Conservation (phyloP, 2,113 vertebrate genomes). For the Mormyrus lacerda region DNA sequence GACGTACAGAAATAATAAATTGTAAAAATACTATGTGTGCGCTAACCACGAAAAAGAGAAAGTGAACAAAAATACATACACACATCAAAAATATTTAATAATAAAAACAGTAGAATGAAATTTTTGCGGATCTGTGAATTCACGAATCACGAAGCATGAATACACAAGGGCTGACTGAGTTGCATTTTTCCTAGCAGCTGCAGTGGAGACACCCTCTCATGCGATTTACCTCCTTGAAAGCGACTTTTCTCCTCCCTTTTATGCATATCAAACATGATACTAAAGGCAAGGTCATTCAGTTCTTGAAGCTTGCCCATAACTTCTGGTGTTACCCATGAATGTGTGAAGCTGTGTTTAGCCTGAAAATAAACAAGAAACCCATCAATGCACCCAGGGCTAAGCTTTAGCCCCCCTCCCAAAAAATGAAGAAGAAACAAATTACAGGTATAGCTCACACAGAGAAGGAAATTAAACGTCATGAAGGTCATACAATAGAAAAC, state of each 20-base stretch:
- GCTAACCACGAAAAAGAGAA: no score
- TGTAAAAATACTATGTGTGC: no score
- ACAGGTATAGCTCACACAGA: neutral
- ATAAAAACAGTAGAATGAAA: no score
- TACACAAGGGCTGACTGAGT: no score
- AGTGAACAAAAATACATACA: no score
- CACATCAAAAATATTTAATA: no score
- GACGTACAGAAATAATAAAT: no score
- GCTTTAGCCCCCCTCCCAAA: neutral
- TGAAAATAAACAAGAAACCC: constrained; percentile 18
- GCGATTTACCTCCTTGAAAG: constrained; percentile 80
- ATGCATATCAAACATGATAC: constrained; percentile 75
- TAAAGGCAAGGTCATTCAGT: constrained; percentile 82
- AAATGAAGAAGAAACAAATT: no score
- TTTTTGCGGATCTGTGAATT: no score
- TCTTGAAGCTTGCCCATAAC: constrained; percentile 62
- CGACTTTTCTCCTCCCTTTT: constrained; percentile 73
- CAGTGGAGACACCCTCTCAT: neutral
- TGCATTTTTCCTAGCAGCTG: neutral
- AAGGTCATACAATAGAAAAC: neutral
- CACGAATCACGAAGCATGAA: no score
- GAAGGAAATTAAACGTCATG: neutral
- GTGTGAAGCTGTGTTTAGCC: constrained; percentile 69
- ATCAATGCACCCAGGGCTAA: neutral
- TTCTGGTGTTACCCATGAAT: constrained; percentile 71